Evolutionary conservation across 2,888 invertebrate genomes (phyloP), one percentile per base, ranked within the genome.

Genomic region (Macropis europaea): DNA sequence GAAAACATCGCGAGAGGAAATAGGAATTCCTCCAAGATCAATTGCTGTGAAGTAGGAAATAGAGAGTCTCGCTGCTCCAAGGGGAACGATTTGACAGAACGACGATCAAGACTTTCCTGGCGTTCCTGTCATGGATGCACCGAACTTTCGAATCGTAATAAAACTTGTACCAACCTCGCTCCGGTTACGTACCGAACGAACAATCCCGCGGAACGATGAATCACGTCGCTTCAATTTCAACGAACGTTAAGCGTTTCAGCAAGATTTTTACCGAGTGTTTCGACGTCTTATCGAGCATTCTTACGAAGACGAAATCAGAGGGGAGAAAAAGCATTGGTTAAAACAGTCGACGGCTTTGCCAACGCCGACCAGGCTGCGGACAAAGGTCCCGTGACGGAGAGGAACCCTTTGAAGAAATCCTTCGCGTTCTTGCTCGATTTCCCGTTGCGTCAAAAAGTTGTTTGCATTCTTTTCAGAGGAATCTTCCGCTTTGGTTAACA

Each of bases 401-500:
- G 50, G 43, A 79, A 64, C 67, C 56, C 72, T 79, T 79, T 72
- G 77, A 73, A 53, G 66, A 70, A 75, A 73, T 70, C 63, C 63
- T 64, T 19, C 15, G 52, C 76, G 42, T 68, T 73, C 56, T 50
- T 62, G 56, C 47, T 54, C 68, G 61, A 61, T 68, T 76, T 76
- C 75, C 45, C 60, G 47, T 61, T 26, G 32, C 60, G 63, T 43
- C 40, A 53, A 59, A 62, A 57, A 64, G 47, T 63, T 73, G 68
- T 26, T 62, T 60, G 73, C 70, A 63, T 71, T 79, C 79, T 76
- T 80, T 60, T 57, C 69, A 43, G 70, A 67, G 43, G 66, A 72
- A 66, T 61, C 62, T 64, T 78, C 71, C 71, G 61, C 71, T 75
- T 76, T 68, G 77, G 60, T 74, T 78, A 75, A 69, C 79, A 59